Conservation (phyloP, 1,140 invertebrate species). For the Aphelenchoides avenae region DNA sequence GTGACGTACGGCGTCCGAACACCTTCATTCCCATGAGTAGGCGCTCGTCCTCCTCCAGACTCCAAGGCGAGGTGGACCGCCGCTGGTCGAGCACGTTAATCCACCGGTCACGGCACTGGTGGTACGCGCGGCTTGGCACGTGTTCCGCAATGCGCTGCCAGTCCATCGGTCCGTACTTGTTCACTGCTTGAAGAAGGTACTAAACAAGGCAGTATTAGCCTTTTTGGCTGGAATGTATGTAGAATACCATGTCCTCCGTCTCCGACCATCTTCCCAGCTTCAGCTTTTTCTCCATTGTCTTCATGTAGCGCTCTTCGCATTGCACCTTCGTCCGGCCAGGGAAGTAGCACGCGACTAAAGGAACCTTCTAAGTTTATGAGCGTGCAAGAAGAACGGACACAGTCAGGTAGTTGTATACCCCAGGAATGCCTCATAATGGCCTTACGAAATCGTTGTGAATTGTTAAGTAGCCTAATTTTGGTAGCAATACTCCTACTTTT, state of each 20-base stretch:
- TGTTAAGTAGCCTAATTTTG: too few species aligned
- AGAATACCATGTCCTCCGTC: conserved; percentile 37
- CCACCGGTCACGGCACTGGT: conserved; percentile 41
- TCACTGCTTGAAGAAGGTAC: conserved; percentile 27
- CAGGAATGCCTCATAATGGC: too few species aligned
- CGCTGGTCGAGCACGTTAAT: conserved; percentile 38
- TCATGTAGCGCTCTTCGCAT: conserved; percentile 33
- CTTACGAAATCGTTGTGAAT: too few species aligned
- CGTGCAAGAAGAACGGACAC: conserved; percentile 6
- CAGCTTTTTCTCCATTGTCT: conserved; percentile 23
- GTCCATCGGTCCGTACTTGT: conserved; percentile 42
- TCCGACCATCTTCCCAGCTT: conserved; percentile 37
- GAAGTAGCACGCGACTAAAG: conserved; percentile 40
- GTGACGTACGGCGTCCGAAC: conserved; percentile 22
- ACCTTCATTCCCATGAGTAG: conserved; percentile 27
- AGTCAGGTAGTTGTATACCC: too few species aligned
- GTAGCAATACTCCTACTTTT: too few species aligned
- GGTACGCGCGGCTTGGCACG: conserved; percentile 18
- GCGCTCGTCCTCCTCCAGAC: conserved; percentile 32
- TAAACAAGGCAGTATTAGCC: conserved; percentile 28
- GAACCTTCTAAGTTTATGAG: not conserved
- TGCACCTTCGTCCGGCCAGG: conserved; percentile 26
- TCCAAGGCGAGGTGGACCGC: conserved; percentile 35
- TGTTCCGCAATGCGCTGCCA: conserved; percentile 27
- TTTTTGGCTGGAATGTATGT: not conserved